Conservation (phyloP, 2,888 invertebrate species). For the Lasius platythorax region DNA sequence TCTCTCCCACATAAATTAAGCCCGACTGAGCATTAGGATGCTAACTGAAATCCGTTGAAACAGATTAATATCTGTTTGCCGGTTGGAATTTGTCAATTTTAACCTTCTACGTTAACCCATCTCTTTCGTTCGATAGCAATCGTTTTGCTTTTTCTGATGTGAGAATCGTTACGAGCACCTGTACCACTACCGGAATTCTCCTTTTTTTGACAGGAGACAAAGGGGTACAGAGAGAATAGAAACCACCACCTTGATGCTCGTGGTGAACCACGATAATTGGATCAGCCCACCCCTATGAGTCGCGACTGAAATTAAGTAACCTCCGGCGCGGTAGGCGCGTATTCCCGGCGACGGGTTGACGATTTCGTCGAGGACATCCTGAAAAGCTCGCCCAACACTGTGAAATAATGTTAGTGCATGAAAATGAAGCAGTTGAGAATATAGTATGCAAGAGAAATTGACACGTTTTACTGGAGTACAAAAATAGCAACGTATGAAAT, state of each 20-base stretch:
- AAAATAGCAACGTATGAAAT: neutral
- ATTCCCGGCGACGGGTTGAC: slow-evolving; percentile 27
- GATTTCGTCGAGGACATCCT: slow-evolving; percentile 25
- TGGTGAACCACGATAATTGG: slow-evolving; percentile 72
- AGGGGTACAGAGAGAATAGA: slow-evolving; percentile 40
- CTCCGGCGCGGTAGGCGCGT: slow-evolving; percentile 45
- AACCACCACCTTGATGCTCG: slow-evolving; percentile 54
- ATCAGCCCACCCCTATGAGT: slow-evolving; percentile 65
- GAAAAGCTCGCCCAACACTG: slow-evolving; percentile 38
- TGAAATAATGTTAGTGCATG: slow-evolving; percentile 23
- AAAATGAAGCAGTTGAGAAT: neutral
- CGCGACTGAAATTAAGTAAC: slow-evolving; percentile 72
- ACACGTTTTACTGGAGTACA: neutral
- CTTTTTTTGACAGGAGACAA: slow-evolving; percentile 28
- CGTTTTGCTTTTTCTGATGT: slow-evolving; percentile 59
- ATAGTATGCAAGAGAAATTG: neutral
- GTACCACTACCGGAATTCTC: neutral
- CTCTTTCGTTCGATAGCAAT: slow-evolving; percentile 17
- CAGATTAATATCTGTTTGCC: slow-evolving; percentile 63
- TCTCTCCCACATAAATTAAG: neutral
- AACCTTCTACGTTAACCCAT: slow-evolving; percentile 17
- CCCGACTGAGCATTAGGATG: neutral
- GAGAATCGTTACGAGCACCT: slow-evolving; percentile 66
- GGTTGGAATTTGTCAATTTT: slow-evolving; percentile 22
- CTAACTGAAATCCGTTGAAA: slow-evolving; percentile 28